Evolutionary conservation across 1,140 invertebrate genomes (phyloP), one percentile per base, ranked within the genome.

Genomic region (Drosophila saltans): DNA sequence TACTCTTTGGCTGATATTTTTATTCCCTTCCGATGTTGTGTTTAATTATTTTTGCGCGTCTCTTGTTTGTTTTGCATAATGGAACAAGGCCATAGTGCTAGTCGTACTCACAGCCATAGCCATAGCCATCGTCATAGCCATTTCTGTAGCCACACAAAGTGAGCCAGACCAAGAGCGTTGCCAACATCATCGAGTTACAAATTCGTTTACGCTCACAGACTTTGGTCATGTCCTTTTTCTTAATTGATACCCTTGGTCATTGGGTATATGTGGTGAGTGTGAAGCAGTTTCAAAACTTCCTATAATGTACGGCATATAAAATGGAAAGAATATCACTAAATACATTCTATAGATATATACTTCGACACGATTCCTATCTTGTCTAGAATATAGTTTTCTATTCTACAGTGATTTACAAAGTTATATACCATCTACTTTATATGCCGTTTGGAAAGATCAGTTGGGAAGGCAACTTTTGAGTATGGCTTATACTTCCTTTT

Each of bases 151-250:
- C n/a, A 36, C 76, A 70, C 66, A 77, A 77, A 69, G 72, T 76
- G 73, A 81, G 78, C 64, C 59, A 52, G 26, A 21, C 60, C 48
- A 56, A 61, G 33, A 36, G 33, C 33, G 33, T 36, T 36, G 72
- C 45, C 48, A 28, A 61, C 68, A 76, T 76, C 73, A 77, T 81
- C 65, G 72, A 79, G 80, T 80, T 80, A 67, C 57, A 83, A 84
- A 80, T 84, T 84, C 73, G 64, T 80, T 83, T 73, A 83, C 68
- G 63, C 73, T 69, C 40, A 33, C 30, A 43, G 62, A 39, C 59
- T 55, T 16, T n/a, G n/a, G 43, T 58, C 16, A 7, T 36, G 33
- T 36, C 6, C 33, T 6, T 36, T 36, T 36, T 36, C 3, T 7
- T 36, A 4, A 36, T 76, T 52, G n/a, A 61, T 45, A 66, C 79